phyloP scores from a whole-genome alignment of 2,113 vertebrate genomes.

The Indicator indicator region DNA sequence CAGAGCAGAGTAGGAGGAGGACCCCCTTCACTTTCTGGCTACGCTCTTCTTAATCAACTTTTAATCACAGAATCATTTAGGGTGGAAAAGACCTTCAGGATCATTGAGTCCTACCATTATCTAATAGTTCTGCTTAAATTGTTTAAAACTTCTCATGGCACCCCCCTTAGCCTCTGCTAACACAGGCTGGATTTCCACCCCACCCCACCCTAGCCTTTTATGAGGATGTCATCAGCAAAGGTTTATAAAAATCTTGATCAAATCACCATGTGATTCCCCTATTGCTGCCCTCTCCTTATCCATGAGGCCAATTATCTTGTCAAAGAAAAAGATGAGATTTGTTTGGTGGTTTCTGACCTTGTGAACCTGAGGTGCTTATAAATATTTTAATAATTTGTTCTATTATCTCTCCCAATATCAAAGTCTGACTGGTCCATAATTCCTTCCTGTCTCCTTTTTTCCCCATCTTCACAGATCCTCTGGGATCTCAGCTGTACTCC shows the following conservation, averaged over 20 bases:
- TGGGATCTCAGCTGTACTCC: conserved; percentile 17
- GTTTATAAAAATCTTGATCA: conserved; percentile 42
- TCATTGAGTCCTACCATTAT: too few relatives aligned
- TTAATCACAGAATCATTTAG: too few relatives aligned
- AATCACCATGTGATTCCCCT: conserved; percentile 27
- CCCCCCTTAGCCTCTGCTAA: not conserved
- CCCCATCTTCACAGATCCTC: conserved; percentile 10
- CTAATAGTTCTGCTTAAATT: not conserved
- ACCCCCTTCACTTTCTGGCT: too few relatives aligned
- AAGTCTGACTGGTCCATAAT: conserved; percentile 67
- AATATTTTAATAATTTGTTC: conserved; percentile 73
- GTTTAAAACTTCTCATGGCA: conserved; percentile 12
- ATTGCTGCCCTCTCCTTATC: not conserved
- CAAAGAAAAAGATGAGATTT: conserved; percentile 63
- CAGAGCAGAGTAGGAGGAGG: too few relatives aligned
- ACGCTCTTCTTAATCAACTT: too few relatives aligned
- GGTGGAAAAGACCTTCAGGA: too few relatives aligned
- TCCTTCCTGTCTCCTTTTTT: conserved; percentile 50
- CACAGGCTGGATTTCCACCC: not conserved
- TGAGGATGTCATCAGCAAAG: not conserved
- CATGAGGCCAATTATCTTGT: conserved; percentile 67
- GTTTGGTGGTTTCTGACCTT: conserved; percentile 69
- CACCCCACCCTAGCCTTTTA: not conserved
- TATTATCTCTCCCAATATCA: conserved; percentile 69
- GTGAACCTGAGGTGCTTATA: conserved; percentile 66